Evolutionary conservation across 2,888 invertebrate genomes (phyloP).

Genomic region (Bombylius major): DNA sequence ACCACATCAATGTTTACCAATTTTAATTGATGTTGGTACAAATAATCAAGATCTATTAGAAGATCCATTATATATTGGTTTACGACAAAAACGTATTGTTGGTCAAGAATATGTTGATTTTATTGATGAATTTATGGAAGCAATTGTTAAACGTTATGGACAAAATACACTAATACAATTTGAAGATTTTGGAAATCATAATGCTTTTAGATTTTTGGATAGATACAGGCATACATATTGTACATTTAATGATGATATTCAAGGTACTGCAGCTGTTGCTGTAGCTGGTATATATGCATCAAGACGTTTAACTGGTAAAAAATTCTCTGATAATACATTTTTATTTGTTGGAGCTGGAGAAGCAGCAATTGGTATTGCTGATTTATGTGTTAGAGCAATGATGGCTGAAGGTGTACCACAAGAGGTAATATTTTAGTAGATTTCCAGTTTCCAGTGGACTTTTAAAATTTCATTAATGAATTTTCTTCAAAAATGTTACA

Average conservation of each 20-base stretch:
- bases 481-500: constrained; percentile 8
- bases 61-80: constrained; percentile 90
- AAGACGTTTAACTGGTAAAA: constrained; percentile 42
- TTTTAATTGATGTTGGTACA: constrained; percentile 89
- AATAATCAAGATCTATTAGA: constrained; percentile 78
- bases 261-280: constrained; percentile 92
- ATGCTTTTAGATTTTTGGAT: constrained; percentile 88
- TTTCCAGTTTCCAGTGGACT: too few relatives aligned
- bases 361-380: constrained; percentile 89
- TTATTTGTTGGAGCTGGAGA: constrained; percentile 86
- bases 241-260: constrained; percentile 98
- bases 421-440: constrained; percentile 21
- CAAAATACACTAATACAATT: constrained; percentile 80
- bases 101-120: constrained; percentile 85
- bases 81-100: constrained; percentile 69
- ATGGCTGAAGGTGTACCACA: constrained; percentile 48
- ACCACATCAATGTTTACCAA: constrained; percentile 88
- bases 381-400: constrained; percentile 82
- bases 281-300: constrained; percentile 68
- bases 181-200: constrained; percentile 95
- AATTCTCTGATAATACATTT: constrained; percentile 74
- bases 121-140: constrained; percentile 95
- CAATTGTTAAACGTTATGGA: constrained; percentile 74
- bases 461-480: background rate
- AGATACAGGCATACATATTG: constrained; percentile 86